Evolutionary conservation across 2,888 invertebrate species (phyloP).

Genomic region (Mesochorus sp.): DNA sequence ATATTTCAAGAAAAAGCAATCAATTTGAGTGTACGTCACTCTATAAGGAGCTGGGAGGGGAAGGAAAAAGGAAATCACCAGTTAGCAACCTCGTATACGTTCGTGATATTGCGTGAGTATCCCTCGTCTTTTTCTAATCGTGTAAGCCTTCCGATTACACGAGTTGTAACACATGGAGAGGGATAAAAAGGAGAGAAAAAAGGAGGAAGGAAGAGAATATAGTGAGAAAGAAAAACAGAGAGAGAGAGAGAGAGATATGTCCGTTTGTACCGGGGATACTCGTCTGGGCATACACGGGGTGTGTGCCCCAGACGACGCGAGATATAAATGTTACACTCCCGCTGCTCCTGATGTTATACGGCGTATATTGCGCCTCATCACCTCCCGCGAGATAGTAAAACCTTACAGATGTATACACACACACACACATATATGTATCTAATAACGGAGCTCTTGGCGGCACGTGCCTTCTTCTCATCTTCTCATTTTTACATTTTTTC

Average conservation of each 20-base stretch:
- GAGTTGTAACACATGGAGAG: conserved; percentile 25
- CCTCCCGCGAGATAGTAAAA: conserved; percentile 50
- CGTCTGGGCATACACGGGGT: neutral
- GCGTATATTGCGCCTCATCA: conserved; percentile 4
- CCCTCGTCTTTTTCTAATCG: conserved; percentile 43
- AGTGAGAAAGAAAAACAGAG: neutral
- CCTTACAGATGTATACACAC: too few relatives aligned
- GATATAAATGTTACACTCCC: conserved; percentile 20
- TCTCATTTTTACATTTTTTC: conserved; percentile 29
- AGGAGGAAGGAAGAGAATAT: neutral
- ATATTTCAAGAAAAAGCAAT: too few relatives aligned
- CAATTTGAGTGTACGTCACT: too few relatives aligned
- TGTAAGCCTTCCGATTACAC: conserved; percentile 56
- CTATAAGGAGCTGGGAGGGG: too few relatives aligned
- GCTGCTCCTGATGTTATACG: conserved; percentile 37
- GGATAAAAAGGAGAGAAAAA: neutral
- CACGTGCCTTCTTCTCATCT: conserved; percentile 48
- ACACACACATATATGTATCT: conserved; percentile 39
- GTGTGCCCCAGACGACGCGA: neutral
- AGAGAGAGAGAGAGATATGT: neutral
- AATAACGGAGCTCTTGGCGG: conserved; percentile 48
- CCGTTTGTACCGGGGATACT: neutral
- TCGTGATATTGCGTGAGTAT: conserved; percentile 4
- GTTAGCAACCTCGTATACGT: conserved; percentile 6
- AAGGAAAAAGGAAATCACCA: too few relatives aligned